Evolutionary conservation across 2,797 vertebrate genomes (phyloP).

Genomic region (Tauraco hartlaubi): DNA sequence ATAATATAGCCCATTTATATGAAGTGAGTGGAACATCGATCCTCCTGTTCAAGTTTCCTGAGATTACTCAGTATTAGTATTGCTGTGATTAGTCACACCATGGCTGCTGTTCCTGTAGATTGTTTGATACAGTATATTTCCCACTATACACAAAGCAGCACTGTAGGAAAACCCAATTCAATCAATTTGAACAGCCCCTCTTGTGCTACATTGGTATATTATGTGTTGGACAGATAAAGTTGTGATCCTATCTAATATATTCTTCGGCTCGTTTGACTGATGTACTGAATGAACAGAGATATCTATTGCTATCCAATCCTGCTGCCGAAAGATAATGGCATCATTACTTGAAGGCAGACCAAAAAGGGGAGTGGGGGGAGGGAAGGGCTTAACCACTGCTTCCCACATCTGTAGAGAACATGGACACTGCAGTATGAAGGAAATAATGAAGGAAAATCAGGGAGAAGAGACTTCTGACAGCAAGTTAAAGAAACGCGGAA

Average conservation of each 20-base stretch:
- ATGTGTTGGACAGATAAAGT: slow-evolving; percentile 44
- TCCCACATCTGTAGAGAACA: neutral
- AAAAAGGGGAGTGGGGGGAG: neutral
- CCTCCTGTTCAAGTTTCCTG: slow-evolving; percentile 36
- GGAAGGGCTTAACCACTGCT: neutral
- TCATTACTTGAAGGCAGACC: slow-evolving; percentile 14
- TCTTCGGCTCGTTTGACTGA: slow-evolving; percentile 51
- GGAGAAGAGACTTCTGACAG: neutral
- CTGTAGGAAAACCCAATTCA: slow-evolving; percentile 53
- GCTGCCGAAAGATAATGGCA: slow-evolving; percentile 35
- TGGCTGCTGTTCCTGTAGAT: slow-evolving; percentile 30
- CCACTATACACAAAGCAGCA: slow-evolving; percentile 19
- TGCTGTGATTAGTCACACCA: slow-evolving; percentile 42
- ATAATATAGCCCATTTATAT: neutral
- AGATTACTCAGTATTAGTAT: slow-evolving; percentile 36
- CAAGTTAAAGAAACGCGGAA: neutral
- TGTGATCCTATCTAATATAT: slow-evolving; percentile 65
- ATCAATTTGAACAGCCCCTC: slow-evolving; percentile 61
- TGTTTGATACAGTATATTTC: slow-evolving; percentile 46
- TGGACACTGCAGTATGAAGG: neutral
- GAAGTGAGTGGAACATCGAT: slow-evolving; percentile 34
- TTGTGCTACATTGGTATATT: slow-evolving; percentile 31
- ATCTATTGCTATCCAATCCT: slow-evolving; percentile 6
- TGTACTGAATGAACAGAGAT: slow-evolving; percentile 31
- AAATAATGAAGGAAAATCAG: neutral